Conservation (phyloP, 2,888 invertebrate species). For the Synanthedon tipuliformis region DNA sequence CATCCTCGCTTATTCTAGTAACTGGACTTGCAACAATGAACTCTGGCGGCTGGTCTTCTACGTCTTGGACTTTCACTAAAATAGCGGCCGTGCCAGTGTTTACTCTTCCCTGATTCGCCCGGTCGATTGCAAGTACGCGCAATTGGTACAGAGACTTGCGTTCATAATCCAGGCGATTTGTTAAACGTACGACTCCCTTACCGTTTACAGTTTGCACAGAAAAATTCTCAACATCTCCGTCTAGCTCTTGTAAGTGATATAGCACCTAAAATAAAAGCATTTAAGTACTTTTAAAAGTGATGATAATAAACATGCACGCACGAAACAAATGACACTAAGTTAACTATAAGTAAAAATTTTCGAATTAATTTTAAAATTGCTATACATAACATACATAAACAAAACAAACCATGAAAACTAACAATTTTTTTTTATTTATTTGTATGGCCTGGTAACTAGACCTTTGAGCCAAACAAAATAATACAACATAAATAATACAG, state of each 20-base stretch:
- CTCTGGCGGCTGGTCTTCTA: constrained; percentile 92
- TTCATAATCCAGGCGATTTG: constrained; percentile 86
- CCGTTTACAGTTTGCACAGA: constrained; percentile 86
- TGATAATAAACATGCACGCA: too few relatives aligned
- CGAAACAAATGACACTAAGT: too few relatives aligned
- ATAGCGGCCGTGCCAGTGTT: constrained; percentile 92
- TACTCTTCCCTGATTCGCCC: constrained; percentile 83
- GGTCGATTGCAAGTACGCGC: constrained; percentile 83
- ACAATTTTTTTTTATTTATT: too few relatives aligned
- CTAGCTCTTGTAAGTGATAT: constrained; percentile 85
- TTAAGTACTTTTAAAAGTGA: not conserved
- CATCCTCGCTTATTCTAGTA: constrained; percentile 89
- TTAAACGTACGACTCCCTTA: constrained; percentile 83
- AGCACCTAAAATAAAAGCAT: constrained; percentile 69
- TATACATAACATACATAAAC: too few relatives aligned
- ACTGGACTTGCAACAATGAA: constrained; percentile 89
- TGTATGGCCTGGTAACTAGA: too few relatives aligned
- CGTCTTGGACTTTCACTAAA: constrained; percentile 84
- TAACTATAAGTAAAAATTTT: too few relatives aligned
- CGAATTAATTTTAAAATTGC: too few relatives aligned
- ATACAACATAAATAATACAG: too few relatives aligned
- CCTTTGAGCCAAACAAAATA: too few relatives aligned
- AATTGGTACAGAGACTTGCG: constrained; percentile 88
- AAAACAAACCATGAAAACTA: too few relatives aligned
- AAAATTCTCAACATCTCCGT: constrained; percentile 82